These are phyloP conservation scores for Nomada ferruginata DNA, from an alignment of 2,888 invertebrate genomes.

Conservation along the genomic window DNA sequence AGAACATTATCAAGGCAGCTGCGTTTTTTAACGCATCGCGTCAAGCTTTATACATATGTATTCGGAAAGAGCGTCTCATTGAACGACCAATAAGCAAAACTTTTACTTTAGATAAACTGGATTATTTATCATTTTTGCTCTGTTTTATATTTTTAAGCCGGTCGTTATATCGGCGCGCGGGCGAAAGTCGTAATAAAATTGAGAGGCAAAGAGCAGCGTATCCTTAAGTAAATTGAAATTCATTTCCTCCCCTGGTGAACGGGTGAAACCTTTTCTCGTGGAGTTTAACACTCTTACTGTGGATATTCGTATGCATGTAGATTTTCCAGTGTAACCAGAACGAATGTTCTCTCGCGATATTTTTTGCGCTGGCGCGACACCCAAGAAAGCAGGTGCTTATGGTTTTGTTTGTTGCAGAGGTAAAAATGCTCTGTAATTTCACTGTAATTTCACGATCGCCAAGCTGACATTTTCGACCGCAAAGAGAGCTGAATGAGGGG, in stretches of 20 bases:
- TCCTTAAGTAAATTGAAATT: conserved; percentile 50
- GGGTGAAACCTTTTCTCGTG: not conserved
- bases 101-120: conserved; percentile 33
- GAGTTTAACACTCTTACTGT: conserved; percentile 33
- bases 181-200: conserved; percentile 5
- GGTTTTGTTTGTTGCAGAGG: not conserved
- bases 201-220: not conserved
- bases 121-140: conserved; percentile 15
- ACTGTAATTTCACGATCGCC: not conserved
- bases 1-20: too few relatives aligned
- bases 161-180: not conserved
- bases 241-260: conserved; percentile 22
- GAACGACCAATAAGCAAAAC: conserved; percentile 23
- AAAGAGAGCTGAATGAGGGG: not conserved
- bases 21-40: too few relatives aligned
- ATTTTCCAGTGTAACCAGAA: conserved; percentile 23
- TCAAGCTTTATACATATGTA: not conserved
- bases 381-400: conserved; percentile 29
- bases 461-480: not conserved
- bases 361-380: conserved; percentile 7
- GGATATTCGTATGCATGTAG: conserved; percentile 23
- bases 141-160: too few relatives aligned
- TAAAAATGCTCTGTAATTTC: too few relatives aligned
- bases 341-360: conserved; percentile 21
- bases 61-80: conserved; percentile 33